Percentiles rank a stretch among this genome's conserved stretches.
Evolutionary conservation across 2,113 vertebrate species (phyloP).

Genomic region (Cavia porcellus): DNA sequence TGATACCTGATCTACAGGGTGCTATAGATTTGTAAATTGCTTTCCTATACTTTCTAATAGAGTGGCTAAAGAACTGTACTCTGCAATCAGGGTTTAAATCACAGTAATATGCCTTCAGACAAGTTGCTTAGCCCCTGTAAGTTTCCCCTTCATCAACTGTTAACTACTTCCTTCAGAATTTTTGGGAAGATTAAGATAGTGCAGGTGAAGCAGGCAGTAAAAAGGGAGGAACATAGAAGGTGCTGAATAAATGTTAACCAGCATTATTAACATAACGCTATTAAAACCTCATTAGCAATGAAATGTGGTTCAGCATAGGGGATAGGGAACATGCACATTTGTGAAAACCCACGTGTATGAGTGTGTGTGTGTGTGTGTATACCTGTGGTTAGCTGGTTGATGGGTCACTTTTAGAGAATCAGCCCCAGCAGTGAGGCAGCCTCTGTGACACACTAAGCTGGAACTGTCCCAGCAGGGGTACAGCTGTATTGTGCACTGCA

Average conservation of each 20-base stretch:
- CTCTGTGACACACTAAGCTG: not conserved
- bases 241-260: not conserved
- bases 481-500: not conserved
- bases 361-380: too few relatives aligned
- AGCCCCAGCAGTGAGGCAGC: not conserved
- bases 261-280: not conserved
- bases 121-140: slow-evolving; percentile 2
- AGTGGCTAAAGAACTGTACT: not conserved
- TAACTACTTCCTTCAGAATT: not conserved
- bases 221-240: not conserved
- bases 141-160: not conserved
- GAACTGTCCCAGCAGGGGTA: not conserved
- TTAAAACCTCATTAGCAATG: not conserved
- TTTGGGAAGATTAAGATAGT: not conserved
- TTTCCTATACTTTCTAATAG: slow-evolving; percentile 17
- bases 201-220: not conserved
- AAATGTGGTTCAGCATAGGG: not conserved
- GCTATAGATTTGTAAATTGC: not conserved
- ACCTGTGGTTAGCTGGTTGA: not conserved
- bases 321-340: not conserved
- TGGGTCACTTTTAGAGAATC: not conserved
- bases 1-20: not conserved
- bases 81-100: slow-evolving; percentile 19
- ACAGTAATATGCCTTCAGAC: not conserved
- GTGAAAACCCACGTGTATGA: not conserved